These are phyloP conservation scores for Ursus arctos DNA, from an alignment of 2,113 vertebrate species.

Conservation along the genomic window DNA sequence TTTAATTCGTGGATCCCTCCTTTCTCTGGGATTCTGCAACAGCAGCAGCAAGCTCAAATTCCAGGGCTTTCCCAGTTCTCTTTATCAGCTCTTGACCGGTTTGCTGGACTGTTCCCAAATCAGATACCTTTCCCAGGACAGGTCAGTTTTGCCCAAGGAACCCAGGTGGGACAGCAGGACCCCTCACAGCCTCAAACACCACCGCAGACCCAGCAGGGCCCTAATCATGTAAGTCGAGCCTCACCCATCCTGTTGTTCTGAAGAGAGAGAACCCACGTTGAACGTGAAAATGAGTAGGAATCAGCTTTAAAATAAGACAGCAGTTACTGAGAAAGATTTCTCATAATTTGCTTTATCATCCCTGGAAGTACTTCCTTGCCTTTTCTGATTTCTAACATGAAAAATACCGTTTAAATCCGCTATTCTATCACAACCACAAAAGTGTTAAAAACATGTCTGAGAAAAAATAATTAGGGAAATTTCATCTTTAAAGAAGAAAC, in stretches of 20 bases:
- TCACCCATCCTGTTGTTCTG: neutral
- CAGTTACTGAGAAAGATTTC: neutral
- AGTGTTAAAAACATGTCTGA: neutral
- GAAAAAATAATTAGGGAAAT: neutral
- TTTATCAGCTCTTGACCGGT: neutral
- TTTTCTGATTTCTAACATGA: conserved; percentile 14
- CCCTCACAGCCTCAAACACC: conserved; percentile 48
- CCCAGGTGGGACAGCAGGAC: conserved; percentile 39
- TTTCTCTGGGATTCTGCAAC: conserved; percentile 58
- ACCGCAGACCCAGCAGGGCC: neutral
- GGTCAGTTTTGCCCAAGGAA: conserved; percentile 39
- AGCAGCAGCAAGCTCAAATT: conserved; percentile 24
- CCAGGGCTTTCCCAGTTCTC: conserved; percentile 49
- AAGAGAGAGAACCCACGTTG: neutral
- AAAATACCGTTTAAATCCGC: neutral
- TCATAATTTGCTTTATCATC: neutral
- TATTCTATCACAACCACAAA: neutral
- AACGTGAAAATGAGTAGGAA: neutral
- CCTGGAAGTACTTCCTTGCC: neutral
- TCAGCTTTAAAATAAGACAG: neutral
- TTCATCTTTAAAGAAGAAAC: neutral
- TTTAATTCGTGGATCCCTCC: conserved; percentile 68
- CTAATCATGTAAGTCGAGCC: conserved; percentile 39
- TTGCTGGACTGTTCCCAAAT: conserved; percentile 57
- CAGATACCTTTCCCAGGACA: conserved; percentile 46